Conservation (phyloP, 2,797 vertebrate genomes). For the Tachyglossus aculeatus region DNA sequence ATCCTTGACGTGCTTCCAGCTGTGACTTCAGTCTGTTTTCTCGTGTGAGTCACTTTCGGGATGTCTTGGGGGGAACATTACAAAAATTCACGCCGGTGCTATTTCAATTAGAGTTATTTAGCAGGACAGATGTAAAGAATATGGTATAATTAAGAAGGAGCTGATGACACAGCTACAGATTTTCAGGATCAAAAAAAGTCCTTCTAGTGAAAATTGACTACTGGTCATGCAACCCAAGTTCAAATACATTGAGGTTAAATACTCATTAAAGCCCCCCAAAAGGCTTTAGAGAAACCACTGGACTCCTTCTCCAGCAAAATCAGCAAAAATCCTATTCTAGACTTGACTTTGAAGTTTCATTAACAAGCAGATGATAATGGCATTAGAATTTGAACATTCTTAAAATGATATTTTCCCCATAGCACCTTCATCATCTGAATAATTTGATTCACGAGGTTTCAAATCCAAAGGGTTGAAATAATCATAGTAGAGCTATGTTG, state of each 20-base stretch:
- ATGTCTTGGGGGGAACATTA: slow-evolving; percentile 98
- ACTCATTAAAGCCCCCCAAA: slow-evolving; percentile 54
- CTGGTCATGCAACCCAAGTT: slow-evolving; percentile 60
- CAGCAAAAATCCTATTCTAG: slow-evolving; percentile 46
- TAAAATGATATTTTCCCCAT: slow-evolving; percentile 63
- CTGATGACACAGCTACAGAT: slow-evolving; percentile 79
- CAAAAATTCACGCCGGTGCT: slow-evolving; percentile 97
- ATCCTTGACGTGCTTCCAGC: slow-evolving; percentile 99
- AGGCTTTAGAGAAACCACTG: slow-evolving; percentile 1
- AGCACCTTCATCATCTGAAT: slow-evolving; percentile 29
- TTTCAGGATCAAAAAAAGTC: slow-evolving; percentile 70
- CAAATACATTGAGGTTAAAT: slow-evolving; percentile 57
- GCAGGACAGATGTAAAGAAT: slow-evolving; percentile 97
- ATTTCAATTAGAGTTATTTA: slow-evolving; percentile 99
- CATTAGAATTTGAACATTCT: slow-evolving; percentile 56
- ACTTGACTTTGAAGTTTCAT: slow-evolving; percentile 75
- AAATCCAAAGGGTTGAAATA: slow-evolving; percentile 40
- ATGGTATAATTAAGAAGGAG: slow-evolving; percentile 92
- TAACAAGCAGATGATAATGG: slow-evolving; percentile 67
- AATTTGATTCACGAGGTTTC: slow-evolving; percentile 56
- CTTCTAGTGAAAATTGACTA: slow-evolving; percentile 62
- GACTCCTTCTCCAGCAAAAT: slow-evolving; percentile 62
- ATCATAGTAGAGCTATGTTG: slow-evolving; percentile 37
- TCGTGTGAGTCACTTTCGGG: slow-evolving; percentile 92
- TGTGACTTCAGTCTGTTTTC: slow-evolving; percentile 96